Conservation (phyloP, 2,113 vertebrate genomes). For the Salvelinus alpinus region DNA sequence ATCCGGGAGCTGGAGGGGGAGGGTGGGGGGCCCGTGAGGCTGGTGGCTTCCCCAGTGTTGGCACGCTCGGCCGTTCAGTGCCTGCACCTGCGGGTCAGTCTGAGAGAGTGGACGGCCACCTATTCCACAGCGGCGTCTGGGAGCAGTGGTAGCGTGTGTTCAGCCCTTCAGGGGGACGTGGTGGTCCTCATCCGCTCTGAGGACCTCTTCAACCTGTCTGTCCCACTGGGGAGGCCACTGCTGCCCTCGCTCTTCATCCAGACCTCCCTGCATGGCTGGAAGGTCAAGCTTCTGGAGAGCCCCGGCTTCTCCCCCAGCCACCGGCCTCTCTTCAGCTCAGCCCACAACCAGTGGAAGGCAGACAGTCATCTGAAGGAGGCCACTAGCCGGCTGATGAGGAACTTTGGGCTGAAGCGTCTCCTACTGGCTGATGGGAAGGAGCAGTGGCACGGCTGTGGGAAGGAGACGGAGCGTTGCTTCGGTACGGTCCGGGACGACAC, state of each 20-base stretch:
- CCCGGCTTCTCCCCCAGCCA: slow-evolving; percentile 67
- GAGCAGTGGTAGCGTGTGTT: slow-evolving; percentile 75
- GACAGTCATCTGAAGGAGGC: slow-evolving; percentile 71
- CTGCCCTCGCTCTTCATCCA: slow-evolving; percentile 83
- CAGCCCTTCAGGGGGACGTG: slow-evolving; percentile 77
- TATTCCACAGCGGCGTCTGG: slow-evolving; percentile 63
- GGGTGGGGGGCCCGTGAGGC: slow-evolving; percentile 55
- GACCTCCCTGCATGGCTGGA: slow-evolving; percentile 80
- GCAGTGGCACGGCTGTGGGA: slow-evolving; percentile 88
- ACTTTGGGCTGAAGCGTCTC: slow-evolving; percentile 81
- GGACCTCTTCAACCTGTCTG: slow-evolving; percentile 86
- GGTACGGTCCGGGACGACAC: slow-evolving; percentile 85
- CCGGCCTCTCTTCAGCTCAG: slow-evolving; percentile 78
- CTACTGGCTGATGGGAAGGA: slow-evolving; percentile 78
- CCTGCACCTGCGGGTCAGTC: slow-evolving; percentile 78
- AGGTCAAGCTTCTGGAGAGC: slow-evolving; percentile 78
- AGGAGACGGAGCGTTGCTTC: slow-evolving; percentile 87
- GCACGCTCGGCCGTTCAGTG: slow-evolving; percentile 72
- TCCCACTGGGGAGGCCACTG: slow-evolving; percentile 77
- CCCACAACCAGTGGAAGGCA: slow-evolving; percentile 86
- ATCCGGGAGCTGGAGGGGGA: slow-evolving; percentile 74
- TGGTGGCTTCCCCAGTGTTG: slow-evolving; percentile 80
- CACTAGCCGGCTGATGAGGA: slow-evolving; percentile 68
- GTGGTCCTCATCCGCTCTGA: slow-evolving; percentile 81
- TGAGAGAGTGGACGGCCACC: slow-evolving; percentile 81